phyloP scores from a whole-genome alignment of 35 echinoderm and acorn worm species.

The Lytechinus variegatus region DNA sequence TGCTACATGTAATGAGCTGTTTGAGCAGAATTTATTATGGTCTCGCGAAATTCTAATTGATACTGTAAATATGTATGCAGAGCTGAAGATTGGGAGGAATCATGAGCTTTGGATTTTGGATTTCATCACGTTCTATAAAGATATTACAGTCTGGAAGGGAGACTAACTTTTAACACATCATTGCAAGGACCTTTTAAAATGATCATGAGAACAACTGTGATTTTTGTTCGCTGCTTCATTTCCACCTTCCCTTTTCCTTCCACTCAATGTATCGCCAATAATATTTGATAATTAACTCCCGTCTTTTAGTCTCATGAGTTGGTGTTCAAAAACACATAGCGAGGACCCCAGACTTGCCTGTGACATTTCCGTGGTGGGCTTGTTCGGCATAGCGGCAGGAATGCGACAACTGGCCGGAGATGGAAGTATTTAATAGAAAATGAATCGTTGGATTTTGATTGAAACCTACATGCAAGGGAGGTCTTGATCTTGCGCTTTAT shows the following conservation, averaged over 20 bases:
- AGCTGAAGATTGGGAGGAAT: background rate
- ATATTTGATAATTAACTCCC: background rate
- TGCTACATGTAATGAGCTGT: too few relatives aligned
- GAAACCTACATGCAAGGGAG: background rate
- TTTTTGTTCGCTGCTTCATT: background rate
- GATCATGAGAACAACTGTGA: background rate
- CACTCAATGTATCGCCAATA: background rate
- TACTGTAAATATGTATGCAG: background rate
- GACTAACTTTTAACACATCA: background rate
- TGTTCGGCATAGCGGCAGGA: background rate
- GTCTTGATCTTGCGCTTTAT: background rate
- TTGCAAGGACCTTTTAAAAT: background rate
- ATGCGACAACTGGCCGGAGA: constrained; percentile 1
- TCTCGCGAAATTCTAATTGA: too few relatives aligned
- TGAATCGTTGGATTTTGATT: constrained; percentile 12
- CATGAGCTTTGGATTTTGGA: background rate
- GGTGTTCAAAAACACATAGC: background rate
- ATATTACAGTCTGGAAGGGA: background rate
- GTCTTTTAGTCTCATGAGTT: background rate
- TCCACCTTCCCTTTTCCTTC: background rate
- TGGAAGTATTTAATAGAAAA: constrained; percentile 20
- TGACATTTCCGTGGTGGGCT: background rate
- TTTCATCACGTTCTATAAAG: background rate
- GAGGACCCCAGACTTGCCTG: background rate
- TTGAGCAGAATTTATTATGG: too few relatives aligned